These are phyloP conservation scores for Arion vulgaris DNA, from an alignment of 1,140 invertebrate species.

Conservation along the genomic window DNA sequence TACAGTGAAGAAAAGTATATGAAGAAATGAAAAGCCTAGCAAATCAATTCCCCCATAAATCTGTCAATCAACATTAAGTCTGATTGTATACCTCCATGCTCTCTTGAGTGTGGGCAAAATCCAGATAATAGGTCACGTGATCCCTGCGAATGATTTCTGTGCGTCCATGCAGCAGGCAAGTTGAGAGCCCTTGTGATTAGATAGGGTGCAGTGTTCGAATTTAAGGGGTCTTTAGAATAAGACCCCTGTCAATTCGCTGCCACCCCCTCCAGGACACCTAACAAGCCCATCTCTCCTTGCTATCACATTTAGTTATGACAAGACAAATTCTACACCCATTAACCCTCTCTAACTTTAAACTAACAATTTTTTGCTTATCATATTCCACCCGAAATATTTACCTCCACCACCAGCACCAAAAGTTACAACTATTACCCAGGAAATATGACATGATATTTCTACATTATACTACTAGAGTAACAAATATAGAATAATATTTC, in stretches of 20 bases:
- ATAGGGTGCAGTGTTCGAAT: conserved; percentile 16
- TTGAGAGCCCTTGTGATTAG: conserved; percentile 16
- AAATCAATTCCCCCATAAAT: not conserved
- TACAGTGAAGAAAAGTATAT: not conserved
- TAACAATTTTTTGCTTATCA: too few relatives aligned
- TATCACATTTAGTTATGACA: not conserved
- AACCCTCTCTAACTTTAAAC: not conserved
- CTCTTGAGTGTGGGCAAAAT: conserved; percentile 16
- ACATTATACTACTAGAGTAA: too few relatives aligned
- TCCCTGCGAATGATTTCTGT: conserved; percentile 13
- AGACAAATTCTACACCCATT: not conserved
- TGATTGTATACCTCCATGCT: conserved; percentile 16
- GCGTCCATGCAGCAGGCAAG: conserved; percentile 12
- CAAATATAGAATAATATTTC: too few relatives aligned
- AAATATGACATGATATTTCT: too few relatives aligned
- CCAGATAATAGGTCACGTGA: conserved; percentile 16
- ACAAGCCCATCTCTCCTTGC: not conserved
- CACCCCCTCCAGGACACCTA: not conserved
- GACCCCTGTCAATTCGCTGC: conserved; percentile 13
- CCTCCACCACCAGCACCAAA: too few relatives aligned
- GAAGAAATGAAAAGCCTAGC: not conserved
- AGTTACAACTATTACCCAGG: too few relatives aligned
- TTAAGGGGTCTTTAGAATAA: conserved; percentile 6
- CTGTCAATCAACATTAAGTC: conserved; percentile 14
- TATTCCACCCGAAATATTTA: too few relatives aligned